phyloP scores from a whole-genome alignment of 2,113 vertebrate species.

The Pagrus major region DNA sequence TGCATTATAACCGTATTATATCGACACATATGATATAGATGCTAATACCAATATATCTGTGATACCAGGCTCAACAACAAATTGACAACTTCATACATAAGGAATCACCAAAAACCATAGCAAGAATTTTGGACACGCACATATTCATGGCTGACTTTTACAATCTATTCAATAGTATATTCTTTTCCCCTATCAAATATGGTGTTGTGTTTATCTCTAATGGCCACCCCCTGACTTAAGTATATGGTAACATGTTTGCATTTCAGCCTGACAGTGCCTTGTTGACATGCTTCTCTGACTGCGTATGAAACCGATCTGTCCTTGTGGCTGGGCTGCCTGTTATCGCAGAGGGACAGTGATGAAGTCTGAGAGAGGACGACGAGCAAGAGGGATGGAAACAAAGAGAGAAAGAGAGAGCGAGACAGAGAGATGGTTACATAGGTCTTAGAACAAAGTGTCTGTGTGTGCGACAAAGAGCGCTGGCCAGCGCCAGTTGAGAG shows the following conservation, averaged over 20 bases:
- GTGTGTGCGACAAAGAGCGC: constrained; percentile 65
- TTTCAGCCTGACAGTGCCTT: constrained; percentile 15
- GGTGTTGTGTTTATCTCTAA: not conserved
- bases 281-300: constrained; percentile 20
- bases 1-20: no score
- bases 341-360: constrained; percentile 60
- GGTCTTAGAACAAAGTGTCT: constrained; percentile 66
- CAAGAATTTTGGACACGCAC: not conserved
- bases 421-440: constrained; percentile 25
- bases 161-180: not conserved
- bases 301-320: constrained; percentile 48
- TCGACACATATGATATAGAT: no score
- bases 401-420: not conserved
- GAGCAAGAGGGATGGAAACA: constrained; percentile 36
- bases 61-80: no score
- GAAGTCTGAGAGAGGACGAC: constrained; percentile 39
- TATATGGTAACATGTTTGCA: constrained; percentile 4
- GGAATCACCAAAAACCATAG: not conserved
- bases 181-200: not conserved
- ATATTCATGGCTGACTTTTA: not conserved
- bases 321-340: constrained; percentile 30
- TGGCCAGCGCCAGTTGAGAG: constrained; percentile 63
- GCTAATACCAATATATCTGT: no score
- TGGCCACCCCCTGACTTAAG: not conserved
- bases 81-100: no score